Evolutionary conservation across 1,140 invertebrate genomes (phyloP).

Genomic region (Drosophila nigrodunni): DNA sequence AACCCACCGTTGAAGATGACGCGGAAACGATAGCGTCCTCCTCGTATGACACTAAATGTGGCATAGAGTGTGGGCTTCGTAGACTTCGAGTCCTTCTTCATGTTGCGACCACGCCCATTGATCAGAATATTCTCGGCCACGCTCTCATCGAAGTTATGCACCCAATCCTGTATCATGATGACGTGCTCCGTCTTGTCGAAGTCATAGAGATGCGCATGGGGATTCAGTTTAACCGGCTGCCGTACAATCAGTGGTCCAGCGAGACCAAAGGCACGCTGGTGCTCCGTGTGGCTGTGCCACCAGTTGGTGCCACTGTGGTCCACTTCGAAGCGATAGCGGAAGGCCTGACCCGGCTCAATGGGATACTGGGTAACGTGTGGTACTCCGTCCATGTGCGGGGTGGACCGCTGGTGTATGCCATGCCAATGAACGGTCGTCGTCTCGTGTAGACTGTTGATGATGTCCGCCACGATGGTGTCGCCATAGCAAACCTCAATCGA

Average conservation of each 20-base stretch:
- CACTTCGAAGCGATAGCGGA: constrained; percentile 86
- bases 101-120: constrained; percentile 86
- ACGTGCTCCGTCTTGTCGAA: constrained; percentile 79
- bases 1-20: constrained; percentile 86
- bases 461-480: constrained; percentile 86
- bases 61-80: constrained; percentile 65
- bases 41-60: constrained; percentile 74
- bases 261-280: constrained; percentile 85
- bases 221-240: constrained; percentile 67
- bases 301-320: constrained; percentile 84
- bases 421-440: constrained; percentile 86
- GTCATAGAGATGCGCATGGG: constrained; percentile 78
- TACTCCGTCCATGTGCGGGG: constrained; percentile 88
- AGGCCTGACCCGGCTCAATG: constrained; percentile 86
- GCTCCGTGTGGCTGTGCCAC: constrained; percentile 84
- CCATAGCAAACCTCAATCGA: constrained; percentile 86
- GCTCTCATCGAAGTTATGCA: constrained; percentile 77
- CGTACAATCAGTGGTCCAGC: constrained; percentile 85
- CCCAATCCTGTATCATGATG: constrained; percentile 83
- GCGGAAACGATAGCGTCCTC: constrained; percentile 86
- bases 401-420: constrained; percentile 85
- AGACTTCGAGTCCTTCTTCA: constrained; percentile 59
- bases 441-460: constrained; percentile 86
- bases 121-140: constrained; percentile 85
- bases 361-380: constrained; percentile 90